These are phyloP conservation scores for Omphaloscelis lunosa DNA, from an alignment of 2,888 invertebrate genomes.

Conservation along the genomic window DNA sequence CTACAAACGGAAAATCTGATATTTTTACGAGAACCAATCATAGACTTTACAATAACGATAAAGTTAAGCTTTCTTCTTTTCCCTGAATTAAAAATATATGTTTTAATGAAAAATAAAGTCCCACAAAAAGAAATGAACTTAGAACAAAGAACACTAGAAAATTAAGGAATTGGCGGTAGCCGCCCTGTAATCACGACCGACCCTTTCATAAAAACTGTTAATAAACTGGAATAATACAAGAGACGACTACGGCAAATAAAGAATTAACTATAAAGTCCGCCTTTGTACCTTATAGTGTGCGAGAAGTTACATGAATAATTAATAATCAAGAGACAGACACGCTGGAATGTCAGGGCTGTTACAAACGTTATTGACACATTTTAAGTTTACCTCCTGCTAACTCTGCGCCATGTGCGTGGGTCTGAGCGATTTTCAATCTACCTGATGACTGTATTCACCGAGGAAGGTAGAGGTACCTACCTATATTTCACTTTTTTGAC, in stretches of 20 bases:
- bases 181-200: conserved; percentile 24
- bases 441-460: background rate
- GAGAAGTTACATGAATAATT: no score
- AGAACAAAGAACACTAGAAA: conserved; percentile 40
- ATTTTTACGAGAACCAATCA: background rate
- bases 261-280: conserved; percentile 4
- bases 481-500: no score
- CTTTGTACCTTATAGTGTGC: no score
- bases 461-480: background rate
- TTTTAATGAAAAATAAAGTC: conserved; percentile 12
- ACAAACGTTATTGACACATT: background rate
- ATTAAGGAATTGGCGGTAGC: conserved; percentile 18
- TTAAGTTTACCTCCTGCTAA: background rate
- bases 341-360: background rate
- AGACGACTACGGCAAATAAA: background rate
- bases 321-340: conserved; percentile 23
- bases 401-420: background rate
- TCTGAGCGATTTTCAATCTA: background rate
- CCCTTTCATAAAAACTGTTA: conserved; percentile 30
- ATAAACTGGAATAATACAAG: conserved; percentile 12
- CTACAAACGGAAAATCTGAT: background rate
- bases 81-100: background rate
- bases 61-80: background rate
- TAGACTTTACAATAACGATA: background rate
- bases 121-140: conserved; percentile 11